These are phyloP conservation scores for Mystacornis crossleyi DNA, from an alignment of 2,113 vertebrate species.

Conservation along the genomic window DNA sequence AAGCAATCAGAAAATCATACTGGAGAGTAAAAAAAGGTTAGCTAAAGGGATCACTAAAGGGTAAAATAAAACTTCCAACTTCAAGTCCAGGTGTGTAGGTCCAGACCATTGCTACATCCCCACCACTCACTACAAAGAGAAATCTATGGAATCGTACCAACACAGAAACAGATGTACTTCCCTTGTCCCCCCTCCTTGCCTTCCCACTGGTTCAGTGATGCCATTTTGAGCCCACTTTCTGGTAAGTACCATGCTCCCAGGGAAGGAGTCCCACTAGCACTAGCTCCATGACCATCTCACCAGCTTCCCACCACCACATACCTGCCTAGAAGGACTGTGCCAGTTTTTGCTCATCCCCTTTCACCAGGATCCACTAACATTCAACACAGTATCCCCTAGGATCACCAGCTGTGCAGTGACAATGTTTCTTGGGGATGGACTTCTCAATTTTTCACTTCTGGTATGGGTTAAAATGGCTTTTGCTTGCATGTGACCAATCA, in stretches of 20 bases:
- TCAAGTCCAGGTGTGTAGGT: neutral
- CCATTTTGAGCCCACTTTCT: neutral
- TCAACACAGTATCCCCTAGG: accelerated
- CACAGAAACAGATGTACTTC: accelerated
- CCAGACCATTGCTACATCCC: neutral
- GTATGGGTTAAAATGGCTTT: neutral
- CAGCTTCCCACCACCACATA: neutral
- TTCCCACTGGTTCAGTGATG: neutral
- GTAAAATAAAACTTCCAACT: neutral
- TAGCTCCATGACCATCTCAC: neutral
- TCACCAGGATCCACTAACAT: neutral
- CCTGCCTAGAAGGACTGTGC: neutral
- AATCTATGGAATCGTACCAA: neutral
- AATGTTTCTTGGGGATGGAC: neutral
- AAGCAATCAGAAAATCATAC: neutral
- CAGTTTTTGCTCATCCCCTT: neutral
- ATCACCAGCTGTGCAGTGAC: neutral
- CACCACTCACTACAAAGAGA: neutral
- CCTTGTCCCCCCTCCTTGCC: accelerated
- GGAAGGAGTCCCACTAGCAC: neutral
- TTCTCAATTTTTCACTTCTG: neutral
- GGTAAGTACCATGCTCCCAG: accelerated
- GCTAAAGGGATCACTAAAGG: neutral
- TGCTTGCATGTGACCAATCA: neutral
- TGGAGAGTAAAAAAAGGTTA: neutral